These are phyloP conservation scores for Moxostoma hubbsi DNA, from an alignment of 2,797 vertebrate species.

Conservation along the genomic window DNA sequence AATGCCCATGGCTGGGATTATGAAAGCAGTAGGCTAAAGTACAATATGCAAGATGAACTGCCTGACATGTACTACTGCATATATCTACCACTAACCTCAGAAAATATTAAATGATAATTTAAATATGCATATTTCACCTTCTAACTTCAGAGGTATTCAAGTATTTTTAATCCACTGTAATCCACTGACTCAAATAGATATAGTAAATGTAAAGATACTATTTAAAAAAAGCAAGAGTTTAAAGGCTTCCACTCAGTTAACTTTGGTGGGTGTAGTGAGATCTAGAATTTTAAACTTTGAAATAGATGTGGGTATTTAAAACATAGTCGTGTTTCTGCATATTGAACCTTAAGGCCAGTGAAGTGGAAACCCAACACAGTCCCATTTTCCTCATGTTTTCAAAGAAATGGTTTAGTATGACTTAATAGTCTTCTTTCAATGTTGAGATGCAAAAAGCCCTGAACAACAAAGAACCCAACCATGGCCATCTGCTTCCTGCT, in stretches of 20 bases:
- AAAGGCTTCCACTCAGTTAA: conserved; percentile 5
- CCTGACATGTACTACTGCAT: no score
- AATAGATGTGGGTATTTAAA: neutral
- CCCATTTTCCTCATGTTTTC: neutral
- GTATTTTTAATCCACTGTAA: no score
- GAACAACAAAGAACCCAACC: neutral
- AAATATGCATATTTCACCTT: neutral
- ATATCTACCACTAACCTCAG: neutral
- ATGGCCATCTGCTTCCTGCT: neutral
- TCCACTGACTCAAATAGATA: no score
- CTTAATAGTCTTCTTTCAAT: neutral
- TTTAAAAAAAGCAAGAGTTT: no score
- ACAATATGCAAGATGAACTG: neutral
- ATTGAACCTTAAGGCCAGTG: neutral
- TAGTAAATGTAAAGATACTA: neutral
- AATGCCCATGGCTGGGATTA: neutral
- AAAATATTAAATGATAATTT: neutral
- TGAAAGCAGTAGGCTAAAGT: neutral
- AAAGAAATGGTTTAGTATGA: neutral
- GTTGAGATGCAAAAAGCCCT: neutral
- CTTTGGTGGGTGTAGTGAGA: neutral
- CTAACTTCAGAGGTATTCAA: no score
- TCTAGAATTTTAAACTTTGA: neutral
- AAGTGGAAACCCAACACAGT: conserved; percentile 10
- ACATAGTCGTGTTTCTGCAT: conserved; percentile 1